Evolutionary conservation across 2,888 invertebrate species (phyloP).

Genomic region (Chrysolina oricalcia): DNA sequence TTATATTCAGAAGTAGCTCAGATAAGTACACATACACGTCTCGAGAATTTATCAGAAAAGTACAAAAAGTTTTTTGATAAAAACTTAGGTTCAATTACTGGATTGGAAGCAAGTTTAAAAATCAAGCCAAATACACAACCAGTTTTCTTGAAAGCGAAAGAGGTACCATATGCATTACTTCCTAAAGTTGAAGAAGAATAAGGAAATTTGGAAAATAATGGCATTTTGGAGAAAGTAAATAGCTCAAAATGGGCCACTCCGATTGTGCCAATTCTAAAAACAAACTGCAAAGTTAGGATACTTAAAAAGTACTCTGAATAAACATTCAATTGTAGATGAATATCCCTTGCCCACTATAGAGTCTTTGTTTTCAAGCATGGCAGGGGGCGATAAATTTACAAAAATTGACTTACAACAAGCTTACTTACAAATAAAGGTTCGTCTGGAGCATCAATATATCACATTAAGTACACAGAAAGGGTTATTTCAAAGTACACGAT

Average conservation of each 20-base stretch:
- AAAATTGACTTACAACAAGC: constrained; percentile 61
- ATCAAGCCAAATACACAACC: not conserved
- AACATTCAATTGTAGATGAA: constrained; percentile 32
- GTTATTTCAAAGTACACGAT: constrained; percentile 60
- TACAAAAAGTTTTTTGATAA: constrained; percentile 23
- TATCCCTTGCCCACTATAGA: constrained; percentile 45
- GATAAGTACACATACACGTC: no score
- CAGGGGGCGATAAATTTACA: constrained; percentile 55
- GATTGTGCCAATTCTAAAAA: no score
- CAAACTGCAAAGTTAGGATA: constrained; percentile 40
- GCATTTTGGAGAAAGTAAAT: constrained; percentile 48
- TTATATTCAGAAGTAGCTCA: no score
- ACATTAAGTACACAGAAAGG: constrained; percentile 66
- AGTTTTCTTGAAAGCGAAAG: constrained; percentile 41
- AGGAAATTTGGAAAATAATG: constrained; percentile 38
- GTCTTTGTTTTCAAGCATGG: constrained; percentile 50
- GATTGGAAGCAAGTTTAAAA: no score
- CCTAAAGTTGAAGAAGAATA: constrained; percentile 31
- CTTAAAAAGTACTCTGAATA: constrained; percentile 45
- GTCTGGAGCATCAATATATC: constrained; percentile 60
- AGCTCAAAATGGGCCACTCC: constrained; percentile 45
- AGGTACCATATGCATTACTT: constrained; percentile 39
- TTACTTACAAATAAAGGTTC: constrained; percentile 65
- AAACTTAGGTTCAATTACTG: not conserved
- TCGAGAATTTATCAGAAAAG: constrained; percentile 29